Percentiles rank a stretch among this genome's conserved stretches.
These are phyloP conservation scores for Lysandra coridon DNA, from an alignment of 2,888 invertebrate genomes.

Conservation along the genomic window DNA sequence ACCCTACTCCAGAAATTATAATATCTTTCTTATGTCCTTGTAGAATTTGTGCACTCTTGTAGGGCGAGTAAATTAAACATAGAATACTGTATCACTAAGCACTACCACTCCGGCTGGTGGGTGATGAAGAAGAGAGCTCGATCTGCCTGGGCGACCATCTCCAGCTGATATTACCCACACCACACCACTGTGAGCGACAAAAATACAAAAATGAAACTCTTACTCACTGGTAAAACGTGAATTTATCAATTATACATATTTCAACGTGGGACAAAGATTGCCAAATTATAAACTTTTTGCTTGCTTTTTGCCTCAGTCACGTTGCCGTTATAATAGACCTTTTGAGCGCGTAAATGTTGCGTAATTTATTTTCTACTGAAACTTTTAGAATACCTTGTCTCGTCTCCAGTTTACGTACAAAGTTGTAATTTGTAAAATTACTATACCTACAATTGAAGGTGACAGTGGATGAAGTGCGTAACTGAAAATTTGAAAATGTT, in stretches of 20 bases:
- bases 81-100: too few species aligned
- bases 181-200: too few species aligned
- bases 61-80: too few species aligned
- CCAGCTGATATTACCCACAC: too few species aligned
- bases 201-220: neutral
- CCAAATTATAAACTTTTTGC: neutral
- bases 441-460: neutral
- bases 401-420: neutral
- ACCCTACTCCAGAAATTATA: too few species aligned
- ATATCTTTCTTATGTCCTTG: too few species aligned
- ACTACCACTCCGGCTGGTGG: too few species aligned
- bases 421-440: slow-evolving; percentile 1
- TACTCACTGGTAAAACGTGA: neutral
- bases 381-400: slow-evolving; percentile 16
- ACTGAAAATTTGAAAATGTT: neutral
- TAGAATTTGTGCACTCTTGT: too few species aligned
- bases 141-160: too few species aligned
- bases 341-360: neutral
- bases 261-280: neutral
- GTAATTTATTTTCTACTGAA: neutral
- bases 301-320: neutral
- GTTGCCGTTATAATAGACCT: neutral
- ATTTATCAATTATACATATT: neutral
- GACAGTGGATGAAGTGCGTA: neutral
- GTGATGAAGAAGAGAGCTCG: too few species aligned